Base-by-base conservation (phyloP, 2,888 invertebrate genomes). In the Ochropacha duplaris region DNA sequence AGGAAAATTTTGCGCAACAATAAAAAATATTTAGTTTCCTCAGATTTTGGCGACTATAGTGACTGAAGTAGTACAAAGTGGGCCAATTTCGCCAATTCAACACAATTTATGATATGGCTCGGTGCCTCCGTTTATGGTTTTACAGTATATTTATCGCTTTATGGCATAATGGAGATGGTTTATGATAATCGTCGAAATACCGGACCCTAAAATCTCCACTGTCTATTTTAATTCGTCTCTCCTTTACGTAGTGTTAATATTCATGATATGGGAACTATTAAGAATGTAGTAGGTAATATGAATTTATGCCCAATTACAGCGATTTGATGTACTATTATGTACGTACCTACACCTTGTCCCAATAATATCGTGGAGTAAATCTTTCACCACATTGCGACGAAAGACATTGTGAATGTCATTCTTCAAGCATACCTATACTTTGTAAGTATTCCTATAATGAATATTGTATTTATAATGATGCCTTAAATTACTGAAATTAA, bases 121-220 rank as follows among this genome's bases (percentile, higher is more conserved):
- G 83, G 79, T 84, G 87, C 87, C 83, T 81, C 82, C 76, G 79
- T 88, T 90, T 90, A 91, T 90, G 88, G 88, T 86, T 91, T 91
- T 91, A 92, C 87, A 88, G 81, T 88, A 85, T 89, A 90, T 91
- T 92, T 90, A 92, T 92, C 79, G 88, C 72, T 92, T 91, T 91
- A 92, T 82, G 86, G 81, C 82, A 69, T 83, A 79, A 81, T 84
- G 71, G 82, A 72, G 77, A 73, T 74, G 79, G 81, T 86, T 86
- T 86, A 86, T 84, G 81, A 82, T 86, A 84, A 86, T 87, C 73
- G 62, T 51, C 58, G 61, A 65, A 69, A 69, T 66, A 64, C 64
- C 60, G 71, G 66, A 64, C 66, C 62, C 60, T 76, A 77, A 72
- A 71, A 72, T 69, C 64, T 66, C 68, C 64, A 65, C 60, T 59